Percentiles rank a stretch among this genome's conserved stretches.
phyloP scores from a whole-genome alignment of 2,888 invertebrate species.

The Sabatieria punctata region DNA sequence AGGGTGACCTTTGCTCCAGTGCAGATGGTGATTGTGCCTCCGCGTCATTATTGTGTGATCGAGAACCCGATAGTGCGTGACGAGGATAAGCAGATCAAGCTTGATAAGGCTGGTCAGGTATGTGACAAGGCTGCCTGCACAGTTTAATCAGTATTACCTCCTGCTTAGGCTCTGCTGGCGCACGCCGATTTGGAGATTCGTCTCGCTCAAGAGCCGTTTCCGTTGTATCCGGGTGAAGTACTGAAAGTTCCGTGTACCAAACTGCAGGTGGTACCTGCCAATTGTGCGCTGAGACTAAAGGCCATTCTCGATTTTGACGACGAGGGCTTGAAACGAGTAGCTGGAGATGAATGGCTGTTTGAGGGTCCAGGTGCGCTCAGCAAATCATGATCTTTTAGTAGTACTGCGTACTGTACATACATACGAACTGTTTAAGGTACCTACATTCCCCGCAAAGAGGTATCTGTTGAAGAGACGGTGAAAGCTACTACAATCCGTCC shows the following conservation, averaged over 20 bases:
- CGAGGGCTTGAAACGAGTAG: slow-evolving; percentile 28
- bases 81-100: slow-evolving; percentile 27
- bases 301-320: slow-evolving; percentile 36
- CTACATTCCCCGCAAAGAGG: slow-evolving; percentile 38
- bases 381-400: background rate
- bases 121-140: slow-evolving; percentile 11
- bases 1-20: slow-evolving; percentile 37
- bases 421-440: slow-evolving; percentile 32
- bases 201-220: slow-evolving; percentile 39
- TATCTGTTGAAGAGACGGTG: slow-evolving; percentile 34
- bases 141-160: no score
- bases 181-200: slow-evolving; percentile 39
- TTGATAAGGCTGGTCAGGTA: slow-evolving; percentile 35
- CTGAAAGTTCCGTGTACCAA: slow-evolving; percentile 28
- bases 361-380: slow-evolving; percentile 31
- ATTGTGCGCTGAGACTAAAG: slow-evolving; percentile 35
- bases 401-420: background rate
- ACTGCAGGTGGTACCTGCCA: slow-evolving; percentile 34
- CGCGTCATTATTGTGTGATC: slow-evolving; percentile 38
- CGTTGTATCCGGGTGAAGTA: slow-evolving; percentile 39
- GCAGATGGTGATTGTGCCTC: slow-evolving; percentile 38
- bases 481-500: slow-evolving; percentile 35
- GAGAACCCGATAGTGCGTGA: slow-evolving; percentile 36
- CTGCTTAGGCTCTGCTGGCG: slow-evolving; percentile 17
- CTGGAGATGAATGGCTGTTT: slow-evolving; percentile 41